Percentiles rank a stretch among this genome's conserved stretches.
These are phyloP conservation scores for Hylia prasina DNA, from an alignment of 2,113 vertebrate genomes.

Conservation along the genomic window DNA sequence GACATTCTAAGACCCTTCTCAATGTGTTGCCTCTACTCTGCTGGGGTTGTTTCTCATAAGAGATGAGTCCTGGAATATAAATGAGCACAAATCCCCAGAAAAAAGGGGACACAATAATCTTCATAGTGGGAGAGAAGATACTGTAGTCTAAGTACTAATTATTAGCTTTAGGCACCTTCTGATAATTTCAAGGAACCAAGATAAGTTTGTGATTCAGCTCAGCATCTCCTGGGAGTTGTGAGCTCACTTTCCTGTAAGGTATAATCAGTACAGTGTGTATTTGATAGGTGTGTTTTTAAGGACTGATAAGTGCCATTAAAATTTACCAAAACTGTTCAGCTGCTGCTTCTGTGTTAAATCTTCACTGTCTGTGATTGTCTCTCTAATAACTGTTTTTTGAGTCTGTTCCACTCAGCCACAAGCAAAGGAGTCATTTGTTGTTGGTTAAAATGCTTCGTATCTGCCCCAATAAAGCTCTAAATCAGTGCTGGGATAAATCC, in stretches of 20 bases:
- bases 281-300: not conserved
- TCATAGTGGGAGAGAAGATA: not conserved
- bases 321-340: not conserved
- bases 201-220: not conserved
- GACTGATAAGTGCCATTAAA: not conserved
- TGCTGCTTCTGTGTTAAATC: not conserved
- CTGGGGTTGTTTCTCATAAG: not conserved
- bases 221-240: not conserved
- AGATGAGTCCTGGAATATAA: not conserved
- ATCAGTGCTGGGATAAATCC: not conserved
- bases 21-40: not conserved
- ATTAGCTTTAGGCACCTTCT: not conserved
- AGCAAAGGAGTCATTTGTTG: not conserved
- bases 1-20: not conserved
- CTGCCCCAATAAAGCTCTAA: not conserved
- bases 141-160: not conserved
- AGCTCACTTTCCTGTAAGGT: not conserved
- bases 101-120: not conserved
- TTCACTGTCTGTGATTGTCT: not conserved
- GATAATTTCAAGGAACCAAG: not conserved
- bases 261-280: not conserved
- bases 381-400: not conserved
- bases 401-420: conserved; percentile 10
- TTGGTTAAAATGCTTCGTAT: not conserved
- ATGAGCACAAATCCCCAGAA: not conserved